Evolutionary conservation across 1,140 invertebrate species (phyloP).

Genomic region (Sesamia nonagrioides): DNA sequence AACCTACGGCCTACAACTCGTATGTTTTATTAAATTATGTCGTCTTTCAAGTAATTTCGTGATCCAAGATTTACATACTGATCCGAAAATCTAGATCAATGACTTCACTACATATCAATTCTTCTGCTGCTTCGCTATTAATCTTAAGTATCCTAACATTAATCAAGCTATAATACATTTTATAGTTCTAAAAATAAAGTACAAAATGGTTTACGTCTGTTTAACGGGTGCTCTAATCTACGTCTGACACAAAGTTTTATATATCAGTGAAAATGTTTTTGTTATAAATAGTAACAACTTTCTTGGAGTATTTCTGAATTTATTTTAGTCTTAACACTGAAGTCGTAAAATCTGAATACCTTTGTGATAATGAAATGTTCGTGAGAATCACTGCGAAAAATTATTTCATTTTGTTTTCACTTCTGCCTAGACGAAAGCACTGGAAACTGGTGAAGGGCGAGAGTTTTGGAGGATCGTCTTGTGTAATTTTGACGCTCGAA

Average conservation of each 20-base stretch:
- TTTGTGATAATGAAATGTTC: background rate
- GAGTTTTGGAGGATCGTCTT: too few species aligned
- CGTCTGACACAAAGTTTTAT: conserved; percentile 7
- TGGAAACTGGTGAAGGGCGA: too few species aligned
- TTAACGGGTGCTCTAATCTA: conserved; percentile 20
- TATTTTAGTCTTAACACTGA: background rate
- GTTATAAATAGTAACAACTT: conserved; percentile 19
- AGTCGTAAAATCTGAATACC: conserved; percentile 32
- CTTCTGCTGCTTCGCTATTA: background rate
- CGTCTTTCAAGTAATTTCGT: too few species aligned
- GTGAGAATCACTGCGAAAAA: background rate
- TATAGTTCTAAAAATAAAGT: conserved; percentile 26
- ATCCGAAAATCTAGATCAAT: background rate
- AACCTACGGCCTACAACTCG: too few species aligned
- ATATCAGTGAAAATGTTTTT: conserved; percentile 37
- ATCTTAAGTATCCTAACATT: conserved; percentile 3
- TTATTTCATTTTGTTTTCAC: too few species aligned
- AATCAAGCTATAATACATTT: conserved; percentile 29
- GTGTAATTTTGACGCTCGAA: too few species aligned
- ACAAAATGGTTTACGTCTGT: conserved; percentile 2
- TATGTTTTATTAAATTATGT: too few species aligned
- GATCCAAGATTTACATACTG: background rate
- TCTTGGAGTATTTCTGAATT: background rate
- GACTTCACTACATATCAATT: background rate
- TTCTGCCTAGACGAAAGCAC: too few species aligned